phyloP scores from a whole-genome alignment of 1,140 invertebrate species.

The Teleopsis dalmanni region DNA sequence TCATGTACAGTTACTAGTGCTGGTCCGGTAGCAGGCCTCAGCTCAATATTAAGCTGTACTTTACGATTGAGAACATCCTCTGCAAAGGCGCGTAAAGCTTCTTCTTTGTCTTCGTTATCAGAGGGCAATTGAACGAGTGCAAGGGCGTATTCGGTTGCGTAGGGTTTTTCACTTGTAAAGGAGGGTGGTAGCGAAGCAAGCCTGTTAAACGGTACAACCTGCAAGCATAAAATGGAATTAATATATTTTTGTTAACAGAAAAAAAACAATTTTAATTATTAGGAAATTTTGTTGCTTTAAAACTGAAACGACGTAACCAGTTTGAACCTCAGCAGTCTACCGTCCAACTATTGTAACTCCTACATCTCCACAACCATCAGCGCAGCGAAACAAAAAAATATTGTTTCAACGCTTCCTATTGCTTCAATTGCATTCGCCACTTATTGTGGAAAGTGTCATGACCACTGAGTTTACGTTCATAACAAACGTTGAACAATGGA shows the following conservation, averaged over 20 bases:
- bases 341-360: not conserved
- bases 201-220: slow-evolving; percentile 49
- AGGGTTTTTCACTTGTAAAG: slow-evolving; percentile 66
- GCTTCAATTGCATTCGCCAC: not conserved
- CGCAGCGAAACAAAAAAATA: slow-evolving; percentile 13
- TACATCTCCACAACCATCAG: not conserved
- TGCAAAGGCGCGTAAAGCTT: slow-evolving; percentile 64
- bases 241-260: not conserved
- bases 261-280: not conserved
- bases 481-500: slow-evolving; percentile 14
- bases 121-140: slow-evolving; percentile 75
- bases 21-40: slow-evolving; percentile 47
- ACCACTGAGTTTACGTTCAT: slow-evolving; percentile 15
- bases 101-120: slow-evolving; percentile 73
- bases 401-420: slow-evolving; percentile 3
- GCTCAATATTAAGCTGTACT: slow-evolving; percentile 68
- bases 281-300: not conserved
- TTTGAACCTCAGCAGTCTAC: slow-evolving; percentile 23
- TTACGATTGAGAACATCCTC: slow-evolving; percentile 60
- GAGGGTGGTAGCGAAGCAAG: slow-evolving; percentile 72
- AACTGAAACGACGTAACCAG: not conserved
- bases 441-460: not conserved
- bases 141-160: slow-evolving; percentile 78
- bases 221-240: slow-evolving; percentile 1
- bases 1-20: slow-evolving; percentile 66